phyloP scores from a whole-genome alignment of 2,888 invertebrate genomes.

The Xanthorhoe designata region DNA sequence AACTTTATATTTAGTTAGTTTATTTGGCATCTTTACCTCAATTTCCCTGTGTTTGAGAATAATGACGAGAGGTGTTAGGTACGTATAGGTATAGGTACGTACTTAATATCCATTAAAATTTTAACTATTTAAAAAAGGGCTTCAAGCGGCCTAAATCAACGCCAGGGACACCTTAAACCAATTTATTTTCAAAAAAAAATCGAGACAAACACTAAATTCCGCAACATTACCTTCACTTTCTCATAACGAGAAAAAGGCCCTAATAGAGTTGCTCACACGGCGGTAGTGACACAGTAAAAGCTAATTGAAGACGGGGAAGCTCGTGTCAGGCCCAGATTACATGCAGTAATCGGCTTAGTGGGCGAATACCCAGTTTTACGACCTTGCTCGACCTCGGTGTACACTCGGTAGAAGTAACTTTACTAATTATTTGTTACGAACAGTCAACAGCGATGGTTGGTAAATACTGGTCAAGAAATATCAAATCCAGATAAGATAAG shows the following conservation, averaged over 20 bases:
- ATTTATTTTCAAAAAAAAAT: neutral
- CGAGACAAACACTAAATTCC: neutral
- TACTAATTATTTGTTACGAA: conserved; percentile 8
- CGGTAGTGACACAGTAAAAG: conserved; percentile 47
- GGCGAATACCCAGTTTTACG: conserved; percentile 65
- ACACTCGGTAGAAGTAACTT: conserved; percentile 11
- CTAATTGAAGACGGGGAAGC: conserved; percentile 62
- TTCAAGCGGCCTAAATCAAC: too few relatives aligned
- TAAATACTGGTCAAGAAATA: too few relatives aligned
- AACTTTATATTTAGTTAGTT: too few relatives aligned
- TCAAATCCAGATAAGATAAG: too few relatives aligned
- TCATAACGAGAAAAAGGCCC: conserved; percentile 23
- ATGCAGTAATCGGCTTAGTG: conserved; percentile 69
- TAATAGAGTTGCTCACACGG: conserved; percentile 34
- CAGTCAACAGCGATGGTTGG: too few relatives aligned
- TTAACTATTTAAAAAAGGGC: too few relatives aligned
- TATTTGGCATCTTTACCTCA: too few relatives aligned
- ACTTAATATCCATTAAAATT: too few relatives aligned
- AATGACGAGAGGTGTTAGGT: too few relatives aligned
- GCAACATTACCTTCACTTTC: neutral
- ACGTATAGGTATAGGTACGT: too few relatives aligned
- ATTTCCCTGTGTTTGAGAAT: too few relatives aligned
- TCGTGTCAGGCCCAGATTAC: conserved; percentile 63
- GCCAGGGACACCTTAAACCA: too few relatives aligned
- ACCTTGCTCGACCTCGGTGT: conserved; percentile 35